phyloP scores from a whole-genome alignment of 2,797 vertebrate genomes.

The Stomatorhinus walkeri region DNA sequence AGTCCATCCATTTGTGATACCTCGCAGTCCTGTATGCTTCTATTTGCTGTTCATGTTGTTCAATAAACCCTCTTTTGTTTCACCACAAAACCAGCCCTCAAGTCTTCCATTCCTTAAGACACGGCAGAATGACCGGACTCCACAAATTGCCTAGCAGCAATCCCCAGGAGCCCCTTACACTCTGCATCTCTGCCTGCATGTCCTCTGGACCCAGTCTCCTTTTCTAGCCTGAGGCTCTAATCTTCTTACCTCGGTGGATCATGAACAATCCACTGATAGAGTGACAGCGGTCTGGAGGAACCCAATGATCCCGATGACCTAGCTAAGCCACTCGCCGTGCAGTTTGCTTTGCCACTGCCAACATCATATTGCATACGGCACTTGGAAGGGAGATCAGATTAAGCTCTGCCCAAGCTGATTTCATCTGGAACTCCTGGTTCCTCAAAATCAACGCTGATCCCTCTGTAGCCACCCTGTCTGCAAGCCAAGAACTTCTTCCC shows the following conservation, averaged over 20 bases:
- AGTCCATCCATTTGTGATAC: background rate
- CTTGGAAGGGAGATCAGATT: background rate
- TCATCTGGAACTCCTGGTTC: background rate
- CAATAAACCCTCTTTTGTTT: background rate
- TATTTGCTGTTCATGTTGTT: background rate
- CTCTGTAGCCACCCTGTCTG: background rate
- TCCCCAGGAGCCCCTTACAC: background rate
- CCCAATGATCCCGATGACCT: background rate
- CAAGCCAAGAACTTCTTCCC: background rate
- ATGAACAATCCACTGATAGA: background rate
- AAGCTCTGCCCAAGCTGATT: background rate
- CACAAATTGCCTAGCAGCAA: background rate
- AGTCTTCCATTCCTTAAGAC: background rate
- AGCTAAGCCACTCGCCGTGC: background rate
- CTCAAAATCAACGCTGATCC: background rate
- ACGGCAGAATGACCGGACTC: background rate
- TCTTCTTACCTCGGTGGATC: background rate
- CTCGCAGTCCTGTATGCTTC: background rate
- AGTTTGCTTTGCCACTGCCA: background rate
- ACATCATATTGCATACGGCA: background rate
- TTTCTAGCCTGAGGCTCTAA: background rate
- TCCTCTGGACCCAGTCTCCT: background rate
- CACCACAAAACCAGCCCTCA: background rate
- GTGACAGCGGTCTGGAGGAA: background rate
- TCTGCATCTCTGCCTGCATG: background rate